Evolutionary conservation across 2,113 vertebrate genomes (phyloP), one percentile per base, ranked within the genome.

Genomic region (Xiphophorus couchianus): DNA sequence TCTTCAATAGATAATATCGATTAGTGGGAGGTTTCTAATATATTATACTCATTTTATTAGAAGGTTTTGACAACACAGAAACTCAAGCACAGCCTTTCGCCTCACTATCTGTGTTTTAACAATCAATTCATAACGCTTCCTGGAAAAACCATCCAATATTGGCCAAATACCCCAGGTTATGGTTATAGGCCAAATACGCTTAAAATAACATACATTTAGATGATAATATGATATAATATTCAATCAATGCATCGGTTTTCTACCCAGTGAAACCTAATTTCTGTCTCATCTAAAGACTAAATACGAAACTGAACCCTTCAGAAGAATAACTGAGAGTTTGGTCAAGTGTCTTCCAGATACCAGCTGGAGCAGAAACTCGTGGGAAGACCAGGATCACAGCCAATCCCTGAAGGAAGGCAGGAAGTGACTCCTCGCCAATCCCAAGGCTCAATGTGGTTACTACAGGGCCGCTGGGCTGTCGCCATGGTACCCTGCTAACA

Each of bases 341-440:
- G 71, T 74, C 69, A 25, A 17, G 69, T 76, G 68, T 74, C 42
- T 71, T 62, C 44, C 63, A 14, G 15, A 58, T 69, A 69, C 64
- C 79, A 8, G 27, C 84, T 63, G 85, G 66, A 90, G 78, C 78
- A 80, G 31, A 84, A 78, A 63, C 87, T 84, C 87, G 80, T 78
- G 78, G 88, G 89, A 90, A 62, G 84, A 84, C 73, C 78, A 80
- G 88, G 86, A 90, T 74, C 80, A 76, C 78, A 85, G 87, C 87
- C 86, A 88, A 82, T 76, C 82, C 86, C 86, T 81, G 69, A 83
- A 88, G 90, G 86, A 83, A 87, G 78, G 73, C 63, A 90, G 91
- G 91, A 92, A 91, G 77, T 88, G 87, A 82, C 82, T 91, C 75
- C 69, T 74, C n/a, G 83, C 84, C 82, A 87, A 75, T 90, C 84